Percentiles rank a stretch among this genome's conserved stretches.
phyloP scores from a whole-genome alignment of 1,140 invertebrate species.

The Stratiolaelaps scimitus region DNA sequence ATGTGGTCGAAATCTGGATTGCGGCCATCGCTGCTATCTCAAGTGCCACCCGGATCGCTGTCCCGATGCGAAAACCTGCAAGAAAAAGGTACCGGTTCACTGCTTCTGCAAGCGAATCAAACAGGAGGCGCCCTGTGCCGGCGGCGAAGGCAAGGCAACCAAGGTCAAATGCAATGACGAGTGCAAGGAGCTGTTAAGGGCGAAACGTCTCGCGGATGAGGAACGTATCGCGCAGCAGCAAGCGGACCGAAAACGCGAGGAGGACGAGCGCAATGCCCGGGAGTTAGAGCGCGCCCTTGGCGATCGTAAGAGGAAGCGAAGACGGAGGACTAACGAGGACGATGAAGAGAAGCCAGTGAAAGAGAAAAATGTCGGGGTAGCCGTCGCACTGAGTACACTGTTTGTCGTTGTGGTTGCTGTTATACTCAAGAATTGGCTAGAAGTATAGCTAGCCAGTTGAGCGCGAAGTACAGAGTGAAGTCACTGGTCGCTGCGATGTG shows the following conservation, averaged over 20 bases:
- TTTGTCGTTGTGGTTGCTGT: too few species aligned
- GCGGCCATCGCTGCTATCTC: slow-evolving; percentile 57
- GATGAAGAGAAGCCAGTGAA: neutral
- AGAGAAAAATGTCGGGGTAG: too few species aligned
- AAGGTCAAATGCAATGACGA: slow-evolving; percentile 40
- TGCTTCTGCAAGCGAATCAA: slow-evolving; percentile 66
- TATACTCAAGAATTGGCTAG: too few species aligned
- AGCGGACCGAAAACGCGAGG: slow-evolving; percentile 10
- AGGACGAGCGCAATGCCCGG: slow-evolving; percentile 36
- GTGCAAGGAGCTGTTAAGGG: slow-evolving; percentile 37
- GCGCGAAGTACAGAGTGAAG: too few species aligned
- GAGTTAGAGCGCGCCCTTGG: slow-evolving; percentile 26
- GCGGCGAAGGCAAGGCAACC: slow-evolving; percentile 34
- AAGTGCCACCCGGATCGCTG: slow-evolving; percentile 65
- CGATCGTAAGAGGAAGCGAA: neutral
- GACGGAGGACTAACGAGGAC: neutral
- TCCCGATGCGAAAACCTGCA: slow-evolving; percentile 53
- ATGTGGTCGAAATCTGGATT: slow-evolving; percentile 41
- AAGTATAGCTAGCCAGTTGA: too few species aligned
- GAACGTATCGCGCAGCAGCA: neutral
- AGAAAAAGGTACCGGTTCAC: slow-evolving; percentile 60
- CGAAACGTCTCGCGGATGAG: slow-evolving; percentile 30
- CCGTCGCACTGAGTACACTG: too few species aligned
- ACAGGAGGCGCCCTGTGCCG: slow-evolving; percentile 56
- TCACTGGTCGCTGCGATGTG: too few species aligned